phyloP scores from a whole-genome alignment of 2,113 vertebrate species.

The Ochotona princeps region DNA sequence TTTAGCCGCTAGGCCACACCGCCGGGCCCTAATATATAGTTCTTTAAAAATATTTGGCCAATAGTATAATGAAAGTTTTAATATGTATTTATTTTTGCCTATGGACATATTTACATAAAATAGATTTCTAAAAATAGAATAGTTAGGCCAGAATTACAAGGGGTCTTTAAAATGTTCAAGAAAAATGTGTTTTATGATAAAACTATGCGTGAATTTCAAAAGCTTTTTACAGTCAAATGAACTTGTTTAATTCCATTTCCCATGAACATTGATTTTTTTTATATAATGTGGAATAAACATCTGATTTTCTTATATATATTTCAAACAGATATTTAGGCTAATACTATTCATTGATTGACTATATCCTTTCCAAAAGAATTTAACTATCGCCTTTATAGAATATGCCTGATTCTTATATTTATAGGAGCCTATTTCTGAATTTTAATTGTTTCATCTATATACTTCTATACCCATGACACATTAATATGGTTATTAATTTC shows the following conservation, averaged over 20 bases:
- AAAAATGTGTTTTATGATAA: background rate
- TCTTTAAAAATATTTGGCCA: background rate
- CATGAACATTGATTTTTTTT: too few species aligned
- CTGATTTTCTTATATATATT: background rate
- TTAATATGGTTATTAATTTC: background rate
- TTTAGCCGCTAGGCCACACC: too few species aligned
- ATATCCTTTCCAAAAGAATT: slow-evolving; percentile 1
- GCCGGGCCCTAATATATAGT: too few species aligned
- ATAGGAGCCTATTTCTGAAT: background rate
- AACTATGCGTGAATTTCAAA: too few species aligned
- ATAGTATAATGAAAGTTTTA: background rate
- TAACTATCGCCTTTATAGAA: background rate
- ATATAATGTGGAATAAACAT: too few species aligned
- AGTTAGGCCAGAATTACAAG: background rate
- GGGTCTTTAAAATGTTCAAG: background rate
- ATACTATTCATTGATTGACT: background rate
- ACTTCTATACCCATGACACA: background rate
- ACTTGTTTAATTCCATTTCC: too few species aligned
- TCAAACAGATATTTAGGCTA: slow-evolving; percentile 20
- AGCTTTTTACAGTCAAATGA: too few species aligned
- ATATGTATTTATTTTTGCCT: background rate
- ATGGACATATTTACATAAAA: background rate
- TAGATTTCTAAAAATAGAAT: slow-evolving; percentile 28
- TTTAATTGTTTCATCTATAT: background rate
- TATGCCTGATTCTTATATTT: background rate